phyloP scores from a whole-genome alignment of 2,888 invertebrate species.

The Nudaria mundana region DNA sequence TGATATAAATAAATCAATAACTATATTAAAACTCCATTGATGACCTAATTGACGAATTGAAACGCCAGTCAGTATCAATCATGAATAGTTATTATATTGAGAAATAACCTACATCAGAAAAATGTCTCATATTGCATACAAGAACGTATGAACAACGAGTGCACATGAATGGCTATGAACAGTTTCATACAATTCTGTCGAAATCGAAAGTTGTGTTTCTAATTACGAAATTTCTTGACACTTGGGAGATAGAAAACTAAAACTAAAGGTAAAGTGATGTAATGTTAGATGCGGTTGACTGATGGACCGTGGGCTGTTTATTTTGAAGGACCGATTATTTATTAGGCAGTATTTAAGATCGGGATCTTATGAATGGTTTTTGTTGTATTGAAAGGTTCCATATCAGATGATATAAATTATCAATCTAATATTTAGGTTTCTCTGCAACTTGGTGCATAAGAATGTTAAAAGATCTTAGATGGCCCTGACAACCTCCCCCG shows the following conservation, averaged over 20 bases:
- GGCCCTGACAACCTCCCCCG: too few relatives aligned
- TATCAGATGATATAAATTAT: too few relatives aligned
- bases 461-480: too few relatives aligned
- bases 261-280: conserved; percentile 38
- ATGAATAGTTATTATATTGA: conserved; percentile 60
- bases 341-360: conserved; percentile 33
- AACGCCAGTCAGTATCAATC: conserved; percentile 18
- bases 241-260: conserved; percentile 40
- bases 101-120: conserved; percentile 72
- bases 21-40: conserved; percentile 21
- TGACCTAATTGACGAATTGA: conserved; percentile 27
- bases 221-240: conserved; percentile 41
- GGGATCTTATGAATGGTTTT: neutral
- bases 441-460: too few relatives aligned
- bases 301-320: conserved; percentile 34
- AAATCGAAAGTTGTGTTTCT: conserved; percentile 61
- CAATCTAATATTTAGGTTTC: too few relatives aligned
- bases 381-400: neutral
- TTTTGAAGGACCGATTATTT: conserved; percentile 20
- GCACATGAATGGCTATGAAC: conserved; percentile 51
- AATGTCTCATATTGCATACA: conserved; percentile 65
- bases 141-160: conserved; percentile 58
- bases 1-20: conserved; percentile 38
- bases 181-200: conserved; percentile 61
- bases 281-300: conserved; percentile 37